Evolutionary conservation across 2,888 invertebrate species (phyloP), one percentile per base, ranked within the genome.

Genomic region (Acanthacorydalis orientalis): DNA sequence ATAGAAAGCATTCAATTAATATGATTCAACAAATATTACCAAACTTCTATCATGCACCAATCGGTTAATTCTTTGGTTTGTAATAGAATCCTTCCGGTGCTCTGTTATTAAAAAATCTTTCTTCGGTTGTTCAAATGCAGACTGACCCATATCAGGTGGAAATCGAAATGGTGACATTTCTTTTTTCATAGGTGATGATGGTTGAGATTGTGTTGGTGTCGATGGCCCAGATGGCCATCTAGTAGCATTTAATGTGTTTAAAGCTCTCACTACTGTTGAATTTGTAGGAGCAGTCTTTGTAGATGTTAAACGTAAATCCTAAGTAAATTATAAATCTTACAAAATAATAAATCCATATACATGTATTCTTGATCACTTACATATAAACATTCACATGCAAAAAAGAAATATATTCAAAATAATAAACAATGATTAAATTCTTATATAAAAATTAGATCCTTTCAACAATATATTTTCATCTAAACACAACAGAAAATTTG

Each of bases 181-280:
- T 63, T 76, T 75, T 57, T 75, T 70, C 66, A 80, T 73, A 38
- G 83, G 80, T 40, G 85, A 80, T 42, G 81, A 77, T 40, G 83
- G 80, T 56, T 82, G 76, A 46, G 78, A 73, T 57, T 69, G 68
- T 39, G 61, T 60, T 46, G 73, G 71, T 32, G 68, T 64, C 2
- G 61, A 58, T 44, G 56, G 57, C 33, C 59, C 53, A 4, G 64
- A 63, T 55, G 59, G 50, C 64, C 65, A 56, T 62, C 64, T 55
- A 33, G 60, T 54, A 61, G 64, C 50, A 35, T 64, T 62, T 52
- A 70, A 64, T 46, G 60, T 67, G 46, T 67, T 72, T 50, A 83
- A 70, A 44, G 80, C 79, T 46, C 82, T 76, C 44, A 77, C 81
- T 15, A 80, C 79, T 53, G 73, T 70, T 34, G 82, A 78, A 55